Evolutionary conservation across 1,140 invertebrate species (phyloP), one percentile per base, ranked within the genome.

Genomic region (Ceratina australensis): DNA sequence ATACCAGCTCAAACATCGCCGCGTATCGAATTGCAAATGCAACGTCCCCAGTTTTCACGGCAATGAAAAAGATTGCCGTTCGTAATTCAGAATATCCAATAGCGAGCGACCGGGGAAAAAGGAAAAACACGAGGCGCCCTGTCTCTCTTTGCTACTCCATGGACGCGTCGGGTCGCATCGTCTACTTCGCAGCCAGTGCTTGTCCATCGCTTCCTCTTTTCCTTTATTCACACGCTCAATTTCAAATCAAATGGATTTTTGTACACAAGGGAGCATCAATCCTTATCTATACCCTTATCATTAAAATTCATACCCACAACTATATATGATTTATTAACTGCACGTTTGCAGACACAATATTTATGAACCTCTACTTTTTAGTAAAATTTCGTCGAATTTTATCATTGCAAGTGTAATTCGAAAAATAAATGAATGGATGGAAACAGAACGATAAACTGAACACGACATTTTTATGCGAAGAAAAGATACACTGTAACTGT

Each of bases 201-300:
- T 83, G 81, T 81, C 84, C 80, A 74, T 78, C 79, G 63, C 83
- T 22, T 4, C 18, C 79, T 69, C 78, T 74, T 79, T 85, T 85
- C 79, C 86, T 89, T 89, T 87, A 88, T 87, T 88, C 85, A 76
- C 78, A 80, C 75, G 82, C 72, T 75, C 77, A 76, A 89, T 89
- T 87, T 88, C 81, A 88, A 89, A 88, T 87, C 83, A 82, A 88
- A 87, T 79, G 81, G 87, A 87, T 86, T 87, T 87, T 74, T 57
- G 74, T 69, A 59, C 56, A 77, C 69, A 54, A 28, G 22, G 65
- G 49, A 73, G 50, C 20, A 83, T 71, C 76, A 28, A 73, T 64
- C 52, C 54, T 42, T 57, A 33, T 26, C 1, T 18, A 28, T 63
- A 0, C n/a, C 10, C 3, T 10, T 10, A 20, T 56, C 5, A n/a